Evolutionary conservation across 2,797 vertebrate species (phyloP), one percentile per base, ranked within the genome.

Genomic region (Momotus momota): DNA sequence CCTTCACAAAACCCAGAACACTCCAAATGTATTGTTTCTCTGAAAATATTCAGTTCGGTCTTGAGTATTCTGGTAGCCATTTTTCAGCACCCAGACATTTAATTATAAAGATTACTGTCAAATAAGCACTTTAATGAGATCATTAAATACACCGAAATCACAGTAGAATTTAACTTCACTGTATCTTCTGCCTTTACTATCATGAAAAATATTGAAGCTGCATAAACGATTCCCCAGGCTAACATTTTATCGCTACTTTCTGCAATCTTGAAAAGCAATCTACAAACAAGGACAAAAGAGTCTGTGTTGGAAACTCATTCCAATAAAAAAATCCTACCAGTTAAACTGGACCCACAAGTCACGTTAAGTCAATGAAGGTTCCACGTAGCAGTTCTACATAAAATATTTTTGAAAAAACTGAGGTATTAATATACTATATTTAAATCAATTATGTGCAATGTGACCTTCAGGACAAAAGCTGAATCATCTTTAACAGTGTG

Each of bases 401-500:
- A 31, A 14, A 16, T 29, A 60, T 5, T 78, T 43, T 8, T 17
- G 3, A 0, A n/a, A 86, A 80, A 77, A 40, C 9, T 19, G 8
- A 78, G 26, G 19, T 65, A 67, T 78, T 78, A 81, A 78, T 77
- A 87, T 7, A 78, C 46, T 80, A 3, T 26, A 60, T 87, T 94
- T 91, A 74, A 90, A 89, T 69, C 33, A 81, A 62, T 48, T 67
- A 61, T 7, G 5, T 87, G 19, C 27, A 54, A 91, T 20, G 19
- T 46, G 27, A 78, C 27, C 35, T 69, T 74, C 61, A 65, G 40
- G 60, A 58, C 62, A 60, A 83, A 58, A 86, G 69, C 91, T 81
- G 66, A 86, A 91, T 89, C 72, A 90, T 86, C 48, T 86, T 88
- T 77, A 94, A 73, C 78, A 93, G 23, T 17, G 26, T 40, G 60